Percentiles rank a stretch among this genome's conserved stretches.
phyloP scores from a whole-genome alignment of 2,797 vertebrate species.

The Galaxias olidus region DNA sequence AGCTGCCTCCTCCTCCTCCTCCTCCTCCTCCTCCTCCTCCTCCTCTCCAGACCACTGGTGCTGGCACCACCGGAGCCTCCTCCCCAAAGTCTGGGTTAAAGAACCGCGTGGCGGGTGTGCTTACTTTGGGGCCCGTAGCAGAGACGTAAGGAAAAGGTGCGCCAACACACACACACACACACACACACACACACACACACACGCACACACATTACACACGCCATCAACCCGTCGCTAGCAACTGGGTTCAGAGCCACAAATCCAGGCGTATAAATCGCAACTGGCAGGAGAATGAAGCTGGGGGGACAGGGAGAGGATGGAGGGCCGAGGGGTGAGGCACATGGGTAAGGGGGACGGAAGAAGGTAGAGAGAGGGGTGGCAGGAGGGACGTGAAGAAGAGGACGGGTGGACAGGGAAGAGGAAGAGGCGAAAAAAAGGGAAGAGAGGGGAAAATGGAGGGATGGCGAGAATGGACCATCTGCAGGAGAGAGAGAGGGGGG shows the following conservation, averaged over 20 bases:
- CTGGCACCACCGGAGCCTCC: background rate
- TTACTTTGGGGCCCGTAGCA: no score
- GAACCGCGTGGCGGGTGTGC: background rate
- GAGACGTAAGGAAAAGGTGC: slow-evolving; percentile 17
- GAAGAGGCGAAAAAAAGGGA: background rate
- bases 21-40: no score
- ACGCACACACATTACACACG: slow-evolving; percentile 46
- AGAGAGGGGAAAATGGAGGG: background rate
- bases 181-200: slow-evolving; percentile 19
- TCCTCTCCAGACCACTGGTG: no score
- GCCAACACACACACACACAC: slow-evolving; percentile 14
- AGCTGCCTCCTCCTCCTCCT: no score
- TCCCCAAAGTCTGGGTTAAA: background rate
- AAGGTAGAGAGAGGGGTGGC: slow-evolving; percentile 5
- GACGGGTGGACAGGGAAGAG: background rate
- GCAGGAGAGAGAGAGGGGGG: slow-evolving; percentile 27
- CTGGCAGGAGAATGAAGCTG: slow-evolving; percentile 68
- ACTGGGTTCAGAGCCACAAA: slow-evolving; percentile 67
- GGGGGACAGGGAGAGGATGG: slow-evolving; percentile 23
- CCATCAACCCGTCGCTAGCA: slow-evolving; percentile 59
- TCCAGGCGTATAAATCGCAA: slow-evolving; percentile 71
- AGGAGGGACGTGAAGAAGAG: background rate
- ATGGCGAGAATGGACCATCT: no score
- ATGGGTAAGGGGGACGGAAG: background rate
- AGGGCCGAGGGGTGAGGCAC: background rate